Conservation (phyloP, 2,888 invertebrate species). For the Meliscaeva auricollis region DNA sequence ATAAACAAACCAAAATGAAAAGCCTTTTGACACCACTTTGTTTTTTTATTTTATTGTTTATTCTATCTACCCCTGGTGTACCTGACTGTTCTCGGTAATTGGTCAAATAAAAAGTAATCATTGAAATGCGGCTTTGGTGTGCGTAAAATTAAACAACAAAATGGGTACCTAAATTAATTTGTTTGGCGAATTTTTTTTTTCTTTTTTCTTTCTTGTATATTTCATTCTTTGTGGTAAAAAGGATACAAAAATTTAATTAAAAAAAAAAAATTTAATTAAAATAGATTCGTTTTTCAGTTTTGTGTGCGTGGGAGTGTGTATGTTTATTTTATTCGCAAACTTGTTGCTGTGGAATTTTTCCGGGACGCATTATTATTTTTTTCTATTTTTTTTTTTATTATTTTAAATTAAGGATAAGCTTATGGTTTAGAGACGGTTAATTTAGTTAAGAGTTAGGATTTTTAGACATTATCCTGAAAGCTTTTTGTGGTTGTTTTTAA, state of each 20-base stretch:
- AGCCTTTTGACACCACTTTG: constrained; percentile 17
- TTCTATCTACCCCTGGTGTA: constrained; percentile 4
- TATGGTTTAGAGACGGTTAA: constrained; percentile 25
- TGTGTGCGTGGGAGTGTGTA: neutral
- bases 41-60: constrained; percentile 12
- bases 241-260: constrained; percentile 5
- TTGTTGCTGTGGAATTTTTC: constrained; percentile 46
- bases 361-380: constrained; percentile 40
- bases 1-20: constrained; percentile 10
- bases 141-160: constrained; percentile 21
- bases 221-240: constrained; percentile 2
- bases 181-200: constrained; percentile 23
- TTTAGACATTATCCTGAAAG: constrained; percentile 18
- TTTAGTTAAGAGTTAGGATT: constrained; percentile 5
- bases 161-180: constrained; percentile 15
- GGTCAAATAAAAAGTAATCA: constrained; percentile 7
- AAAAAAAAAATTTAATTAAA: constrained; percentile 33
- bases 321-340: constrained; percentile 7
- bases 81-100: constrained; percentile 17
- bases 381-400: neutral
- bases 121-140: constrained; percentile 12
- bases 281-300: neutral
- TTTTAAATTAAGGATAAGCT: neutral
- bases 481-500: constrained; percentile 1
- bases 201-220: neutral